Evolutionary conservation across 1,140 invertebrate species (phyloP).

Genomic region (Phenacoccus solenopsis): DNA sequence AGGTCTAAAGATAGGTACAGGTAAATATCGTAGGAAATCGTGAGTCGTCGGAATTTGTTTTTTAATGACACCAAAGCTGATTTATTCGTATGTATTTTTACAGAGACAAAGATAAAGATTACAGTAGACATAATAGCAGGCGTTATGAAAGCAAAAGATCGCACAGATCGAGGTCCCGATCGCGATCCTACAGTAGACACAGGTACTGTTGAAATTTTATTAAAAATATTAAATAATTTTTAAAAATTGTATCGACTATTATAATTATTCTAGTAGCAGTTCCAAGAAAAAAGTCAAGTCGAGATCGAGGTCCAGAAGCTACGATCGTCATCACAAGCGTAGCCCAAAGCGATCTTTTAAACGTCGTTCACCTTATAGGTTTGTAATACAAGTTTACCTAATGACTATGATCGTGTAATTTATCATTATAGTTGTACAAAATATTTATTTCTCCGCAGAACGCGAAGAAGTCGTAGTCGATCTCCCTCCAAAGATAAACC

Average conservation of each 20-base stretch:
- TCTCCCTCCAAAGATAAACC: neutral
- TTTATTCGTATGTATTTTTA: neutral
- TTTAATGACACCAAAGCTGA: neutral
- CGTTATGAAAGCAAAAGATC: conserved; percentile 1
- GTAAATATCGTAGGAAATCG: too few species aligned
- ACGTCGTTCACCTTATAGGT: conserved; percentile 2
- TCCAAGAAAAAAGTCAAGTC: neutral
- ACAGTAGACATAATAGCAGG: neutral
- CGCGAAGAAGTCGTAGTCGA: neutral
- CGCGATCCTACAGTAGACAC: neutral
- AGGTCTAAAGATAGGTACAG: neutral
- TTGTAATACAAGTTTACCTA: neutral
- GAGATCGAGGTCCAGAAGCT: neutral
- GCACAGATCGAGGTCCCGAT: neutral
- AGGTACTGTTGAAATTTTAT: neutral
- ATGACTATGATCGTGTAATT: neutral
- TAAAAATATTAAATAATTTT: too few species aligned
- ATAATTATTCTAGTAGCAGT: neutral
- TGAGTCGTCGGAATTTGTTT: neutral
- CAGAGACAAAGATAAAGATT: neutral
- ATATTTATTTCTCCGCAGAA: neutral
- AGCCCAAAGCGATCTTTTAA: neutral
- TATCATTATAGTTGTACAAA: neutral
- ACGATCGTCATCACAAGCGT: neutral
- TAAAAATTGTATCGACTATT: neutral